Base-by-base conservation (phyloP, 2,888 invertebrate species). In the Ochropacha duplaris region DNA sequence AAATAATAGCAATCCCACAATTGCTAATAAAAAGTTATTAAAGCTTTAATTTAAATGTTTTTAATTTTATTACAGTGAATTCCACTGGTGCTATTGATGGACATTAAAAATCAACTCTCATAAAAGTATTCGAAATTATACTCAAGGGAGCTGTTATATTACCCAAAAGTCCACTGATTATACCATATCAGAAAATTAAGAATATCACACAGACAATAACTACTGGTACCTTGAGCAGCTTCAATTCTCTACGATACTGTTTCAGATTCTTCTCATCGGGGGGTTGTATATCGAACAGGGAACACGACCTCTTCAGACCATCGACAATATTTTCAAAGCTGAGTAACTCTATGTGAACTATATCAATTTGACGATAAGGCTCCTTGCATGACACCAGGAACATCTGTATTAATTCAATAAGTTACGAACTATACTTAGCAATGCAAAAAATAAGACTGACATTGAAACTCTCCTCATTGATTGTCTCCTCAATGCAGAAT, bases 1-100 rank as follows among this genome's bases (percentile, higher is more conserved):
- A 98, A 95, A 65, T 94, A 93, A 49, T 96, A 95, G 81, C 97
- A 98, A 87, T 99, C 98, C 99, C 99, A 99, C 26, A 98, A 93
- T 78, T 95, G 94, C 94, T 96, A 1, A 68, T n/a, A n/a, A 0
- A 36, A 36, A 36, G 14, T n/a, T 5, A n/a, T n/a, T n/a, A 6
- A 1, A 14, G 14, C 14, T 6, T 4, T 4, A 4, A n/a, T 6
- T 14, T 8, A 36, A 6, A 14, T 31, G 2, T 28, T 28, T 6
- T 1, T 28, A 31, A 12, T 2, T 1, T 1, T 2, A 31, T 1
- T 11, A 31, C 5, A 14, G 1, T 4, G 1, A 34, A 1, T 14
- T 14, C 2, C 14, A 2, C 14, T 34, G 9, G 9, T 6, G 4
- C 36, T n/a, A 0, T 36, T 4, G 36, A 36, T 9, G 1, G 2